These are phyloP conservation scores for Cheirogaleus major DNA, from an alignment of 2,797 vertebrate species.

Conservation along the genomic window DNA sequence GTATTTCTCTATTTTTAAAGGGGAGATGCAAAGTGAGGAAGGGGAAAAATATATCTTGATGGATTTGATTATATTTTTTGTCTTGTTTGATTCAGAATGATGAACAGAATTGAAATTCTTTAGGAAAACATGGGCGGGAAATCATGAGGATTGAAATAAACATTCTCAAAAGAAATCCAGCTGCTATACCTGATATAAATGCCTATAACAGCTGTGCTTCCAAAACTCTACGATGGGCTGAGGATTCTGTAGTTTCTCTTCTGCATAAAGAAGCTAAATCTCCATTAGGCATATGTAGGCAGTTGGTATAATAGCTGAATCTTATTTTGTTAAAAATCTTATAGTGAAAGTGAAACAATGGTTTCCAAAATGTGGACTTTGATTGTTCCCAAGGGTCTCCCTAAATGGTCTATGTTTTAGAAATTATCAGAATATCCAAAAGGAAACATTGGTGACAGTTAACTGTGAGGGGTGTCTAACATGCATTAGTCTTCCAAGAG, in stretches of 20 bases:
- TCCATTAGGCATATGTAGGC: not conserved
- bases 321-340: not conserved
- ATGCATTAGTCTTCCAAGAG: not conserved
- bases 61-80: conserved; percentile 74
- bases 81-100: conserved; percentile 62
- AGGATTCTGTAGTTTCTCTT: not conserved
- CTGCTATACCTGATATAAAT: conserved; percentile 62
- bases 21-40: conserved; percentile 6
- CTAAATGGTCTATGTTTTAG: not conserved
- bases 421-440: not conserved
- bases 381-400: not conserved
- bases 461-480: not conserved
- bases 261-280: not conserved
- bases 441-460: not conserved
- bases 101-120: conserved; percentile 70
- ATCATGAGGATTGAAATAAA: conserved; percentile 69
- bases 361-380: not conserved
- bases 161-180: conserved; percentile 61
- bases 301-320: not conserved
- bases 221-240: conserved; percentile 57
- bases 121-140: conserved; percentile 63
- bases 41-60: conserved; percentile 41
- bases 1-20: conserved; percentile 42
- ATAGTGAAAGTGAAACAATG: not conserved
- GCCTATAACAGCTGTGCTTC: conserved; percentile 68